Conservation (phyloP, 2,888 invertebrate genomes). For the Apotomis betuletana region DNA sequence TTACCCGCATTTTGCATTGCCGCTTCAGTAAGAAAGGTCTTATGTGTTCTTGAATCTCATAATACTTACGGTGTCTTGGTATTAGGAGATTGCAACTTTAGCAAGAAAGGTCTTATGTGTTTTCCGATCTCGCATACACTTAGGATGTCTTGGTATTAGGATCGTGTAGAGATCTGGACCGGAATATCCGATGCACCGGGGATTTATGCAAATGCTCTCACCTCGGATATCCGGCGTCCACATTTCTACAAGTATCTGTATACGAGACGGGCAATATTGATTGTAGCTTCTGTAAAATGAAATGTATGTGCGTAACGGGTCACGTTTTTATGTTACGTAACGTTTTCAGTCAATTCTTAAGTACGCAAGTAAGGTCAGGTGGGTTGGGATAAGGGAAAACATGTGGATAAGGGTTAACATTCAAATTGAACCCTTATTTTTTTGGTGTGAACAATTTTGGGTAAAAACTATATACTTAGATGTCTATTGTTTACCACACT, state of each 20-base stretch:
- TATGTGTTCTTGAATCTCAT: not conserved
- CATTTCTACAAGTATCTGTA: not conserved
- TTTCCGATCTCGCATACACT: not conserved
- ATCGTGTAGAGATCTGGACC: not conserved
- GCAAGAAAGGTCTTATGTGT: not conserved
- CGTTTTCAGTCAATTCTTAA: no score
- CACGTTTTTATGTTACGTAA: no score
- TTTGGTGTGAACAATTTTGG: no score
- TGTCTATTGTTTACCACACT: no score
- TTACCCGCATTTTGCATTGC: not conserved
- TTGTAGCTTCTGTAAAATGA: not conserved
- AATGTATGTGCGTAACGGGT: not conserved
- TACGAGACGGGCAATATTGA: not conserved
- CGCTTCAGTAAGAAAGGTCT: not conserved
- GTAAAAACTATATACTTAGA: no score
- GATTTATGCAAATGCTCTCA: conserved; percentile 27
- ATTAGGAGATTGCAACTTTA: not conserved
- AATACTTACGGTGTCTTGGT: not conserved
- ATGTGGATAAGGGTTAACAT: no score
- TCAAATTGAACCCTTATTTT: no score
- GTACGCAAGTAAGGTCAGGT: no score
- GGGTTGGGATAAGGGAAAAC: no score
- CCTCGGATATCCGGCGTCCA: conserved; percentile 13
- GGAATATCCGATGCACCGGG: conserved; percentile 10
- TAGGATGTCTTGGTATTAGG: not conserved